These are phyloP conservation scores for Aviceda subcristata DNA, from an alignment of 2,113 vertebrate genomes.

Conservation along the genomic window DNA sequence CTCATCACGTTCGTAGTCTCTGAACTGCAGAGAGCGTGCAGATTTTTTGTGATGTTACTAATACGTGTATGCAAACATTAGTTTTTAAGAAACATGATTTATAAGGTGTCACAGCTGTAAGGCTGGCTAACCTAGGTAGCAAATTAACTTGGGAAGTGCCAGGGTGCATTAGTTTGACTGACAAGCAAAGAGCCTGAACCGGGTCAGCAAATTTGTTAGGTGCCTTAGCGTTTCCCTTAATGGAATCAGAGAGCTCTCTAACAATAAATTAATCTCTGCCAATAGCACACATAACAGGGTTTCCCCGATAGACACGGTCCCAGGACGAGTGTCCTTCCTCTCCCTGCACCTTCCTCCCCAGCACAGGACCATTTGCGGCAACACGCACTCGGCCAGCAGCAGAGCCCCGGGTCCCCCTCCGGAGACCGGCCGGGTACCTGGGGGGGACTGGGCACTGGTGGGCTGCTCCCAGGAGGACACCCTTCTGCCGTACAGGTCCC, in stretches of 20 bases:
- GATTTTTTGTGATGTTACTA: background rate
- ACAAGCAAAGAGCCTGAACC: background rate
- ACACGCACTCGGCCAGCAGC: rapidly evolving
- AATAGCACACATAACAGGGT: background rate
- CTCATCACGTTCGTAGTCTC: rapidly evolving
- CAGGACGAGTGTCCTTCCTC: background rate
- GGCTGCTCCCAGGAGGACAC: background rate
- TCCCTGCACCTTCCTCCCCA: background rate
- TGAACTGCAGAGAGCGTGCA: rapidly evolving
- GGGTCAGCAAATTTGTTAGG: background rate
- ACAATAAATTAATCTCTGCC: background rate
- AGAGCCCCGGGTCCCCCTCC: too few relatives aligned
- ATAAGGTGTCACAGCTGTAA: rapidly evolving
- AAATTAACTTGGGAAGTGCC: conserved; percentile 6
- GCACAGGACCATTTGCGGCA: rapidly evolving
- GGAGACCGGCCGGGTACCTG: rapidly evolving
- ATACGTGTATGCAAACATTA: background rate
- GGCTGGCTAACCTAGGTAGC: background rate
- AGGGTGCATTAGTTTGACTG: background rate
- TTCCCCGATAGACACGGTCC: background rate
- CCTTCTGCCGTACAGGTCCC: background rate
- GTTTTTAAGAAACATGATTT: background rate
- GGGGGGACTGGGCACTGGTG: rapidly evolving
- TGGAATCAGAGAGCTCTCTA: background rate
- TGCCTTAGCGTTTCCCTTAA: background rate